Base-by-base conservation (phyloP, 2,797 vertebrate genomes). In the Paratrypauchen microcephalus region DNA sequence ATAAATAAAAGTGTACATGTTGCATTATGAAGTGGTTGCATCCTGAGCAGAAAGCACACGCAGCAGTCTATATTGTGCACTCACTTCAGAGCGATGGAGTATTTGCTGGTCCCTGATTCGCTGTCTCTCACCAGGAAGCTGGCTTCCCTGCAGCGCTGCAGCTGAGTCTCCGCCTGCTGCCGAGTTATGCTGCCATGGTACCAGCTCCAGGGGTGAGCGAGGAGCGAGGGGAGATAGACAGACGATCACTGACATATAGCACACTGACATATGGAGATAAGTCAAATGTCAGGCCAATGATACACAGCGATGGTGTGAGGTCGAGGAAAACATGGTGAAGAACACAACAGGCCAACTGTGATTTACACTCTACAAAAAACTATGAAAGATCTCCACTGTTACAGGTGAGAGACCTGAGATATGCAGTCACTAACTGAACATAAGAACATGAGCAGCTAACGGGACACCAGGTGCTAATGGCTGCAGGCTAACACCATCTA, bases 41-140 rank as follows among this genome's bases (percentile, higher is more conserved):
- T 45, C 18, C 36, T 16, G 2, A 48, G 21, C 39, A 52, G 67
- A 57, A 75, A 60, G 69, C 56, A 69, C 52, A 52, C 39, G 47
- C 36, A 62, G 66, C 24, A 60, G 59, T 67, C 39, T 54, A 79
- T 71, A 57, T 26, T 0, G 48, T 26, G 21, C 57, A 86, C 97
- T 96, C 90, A 99, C 97, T 97, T 99, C 4, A 99, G 93, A 6
- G 96, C 96, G 2, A 98, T 98, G 90, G 97, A 98, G 88, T 97
- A 98, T 78, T 96, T 96, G 92, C 96, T 97, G 88, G 93, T 96
- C 68, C 96, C 95, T 0, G 94, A 97, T 91, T 98, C 97, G 32
- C 96, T 98, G 89, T 96, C 96, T 73, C 97, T 94, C 87, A 99
- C 96, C 83, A 98, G 92, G 91, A 96, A 99, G 28, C 95, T 97